Evolutionary conservation across 2,888 invertebrate genomes (phyloP).

Genomic region (Seira ritae): DNA sequence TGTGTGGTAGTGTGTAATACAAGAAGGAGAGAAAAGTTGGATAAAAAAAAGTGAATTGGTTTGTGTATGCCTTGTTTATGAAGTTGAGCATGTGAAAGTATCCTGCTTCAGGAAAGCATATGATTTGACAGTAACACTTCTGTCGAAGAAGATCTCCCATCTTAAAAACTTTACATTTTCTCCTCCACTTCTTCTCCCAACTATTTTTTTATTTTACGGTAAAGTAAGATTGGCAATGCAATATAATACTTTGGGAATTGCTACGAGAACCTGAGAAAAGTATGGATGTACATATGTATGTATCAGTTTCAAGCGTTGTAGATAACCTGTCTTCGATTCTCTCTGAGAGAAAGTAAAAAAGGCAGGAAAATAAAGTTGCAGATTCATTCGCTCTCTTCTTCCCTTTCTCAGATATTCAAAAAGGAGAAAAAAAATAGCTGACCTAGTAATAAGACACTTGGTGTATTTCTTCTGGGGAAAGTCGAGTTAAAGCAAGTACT

Average conservation of each 20-base stretch:
- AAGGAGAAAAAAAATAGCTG: conserved; percentile 19
- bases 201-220: background rate
- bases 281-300: too few relatives aligned
- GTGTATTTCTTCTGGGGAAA: background rate
- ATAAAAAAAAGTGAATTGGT: background rate
- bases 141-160: background rate
- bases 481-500: background rate
- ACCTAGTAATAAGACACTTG: conserved; percentile 31
- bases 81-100: background rate
- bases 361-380: background rate
- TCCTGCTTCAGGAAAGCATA: background rate
- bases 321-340: background rate
- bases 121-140: background rate
- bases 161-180: background rate
- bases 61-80: background rate
- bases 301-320: background rate
- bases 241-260: too few relatives aligned
- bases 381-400: background rate
- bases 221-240: background rate
- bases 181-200: background rate
- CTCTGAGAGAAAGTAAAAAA: background rate
- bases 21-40: background rate
- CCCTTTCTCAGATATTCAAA: conserved; percentile 20
- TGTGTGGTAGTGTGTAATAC: too few relatives aligned
- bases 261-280: background rate